A percentile compares a stretch with the other conserved stretches of the same genome.
Conservation (phyloP, 2,797 vertebrate species). For the Danionella dracula region DNA sequence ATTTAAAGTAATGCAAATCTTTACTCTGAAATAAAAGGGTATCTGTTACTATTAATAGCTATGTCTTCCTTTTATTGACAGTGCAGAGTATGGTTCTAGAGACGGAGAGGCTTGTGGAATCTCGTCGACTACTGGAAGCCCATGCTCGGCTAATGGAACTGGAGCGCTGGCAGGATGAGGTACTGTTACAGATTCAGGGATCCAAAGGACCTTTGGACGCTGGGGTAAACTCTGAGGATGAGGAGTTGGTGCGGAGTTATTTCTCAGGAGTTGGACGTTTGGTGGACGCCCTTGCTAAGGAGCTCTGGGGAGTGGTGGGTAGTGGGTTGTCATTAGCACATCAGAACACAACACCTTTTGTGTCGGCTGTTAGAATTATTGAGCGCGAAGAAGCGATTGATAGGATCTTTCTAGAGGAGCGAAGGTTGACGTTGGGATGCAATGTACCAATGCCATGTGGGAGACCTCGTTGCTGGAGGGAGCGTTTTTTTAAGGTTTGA, state of each 20-base stretch:
- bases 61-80: conserved; percentile 43
- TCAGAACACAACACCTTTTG: conserved; percentile 84
- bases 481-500: conserved; percentile 75
- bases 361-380: conserved; percentile 86
- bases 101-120: conserved; percentile 74
- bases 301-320: conserved; percentile 82
- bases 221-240: conserved; percentile 57
- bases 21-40: background rate
- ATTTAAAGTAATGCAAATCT: background rate
- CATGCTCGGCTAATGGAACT: conserved; percentile 83
- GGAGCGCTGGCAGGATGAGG: conserved; percentile 82
- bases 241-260: conserved; percentile 71
- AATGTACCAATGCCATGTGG: conserved; percentile 71
- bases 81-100: conserved; percentile 73
- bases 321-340: conserved; percentile 73
- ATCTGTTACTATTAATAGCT: background rate
- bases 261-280: conserved; percentile 80
- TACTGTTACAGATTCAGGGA: conserved; percentile 74
- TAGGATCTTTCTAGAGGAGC: conserved; percentile 62
- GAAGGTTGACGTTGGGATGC: conserved; percentile 34
- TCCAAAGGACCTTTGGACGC: conserved; percentile 30
- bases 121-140: conserved; percentile 81
- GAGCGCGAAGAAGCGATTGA: conserved; percentile 86
- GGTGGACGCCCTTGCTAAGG: conserved; percentile 79
- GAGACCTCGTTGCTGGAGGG: conserved; percentile 83